Percentiles rank a stretch among this genome's conserved stretches.
Evolutionary conservation across 1,140 invertebrate genomes (phyloP).

Genomic region (Diorhabda carinulata): DNA sequence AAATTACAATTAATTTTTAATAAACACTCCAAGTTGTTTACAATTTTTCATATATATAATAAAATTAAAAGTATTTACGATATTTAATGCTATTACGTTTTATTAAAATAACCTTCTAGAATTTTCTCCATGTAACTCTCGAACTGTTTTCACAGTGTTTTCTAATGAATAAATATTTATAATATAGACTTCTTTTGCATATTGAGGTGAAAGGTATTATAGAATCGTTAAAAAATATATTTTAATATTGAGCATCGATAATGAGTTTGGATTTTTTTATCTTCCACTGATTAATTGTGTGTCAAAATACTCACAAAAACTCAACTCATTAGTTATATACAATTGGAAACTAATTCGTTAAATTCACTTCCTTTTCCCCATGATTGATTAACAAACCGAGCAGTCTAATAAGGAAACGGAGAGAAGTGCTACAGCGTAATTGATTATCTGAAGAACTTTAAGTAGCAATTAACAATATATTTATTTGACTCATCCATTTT

Average conservation of each 20-base stretch:
- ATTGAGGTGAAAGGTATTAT: too few species aligned
- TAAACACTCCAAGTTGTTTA: too few species aligned
- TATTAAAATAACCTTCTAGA: too few species aligned
- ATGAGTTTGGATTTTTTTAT: background rate
- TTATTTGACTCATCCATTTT: too few species aligned
- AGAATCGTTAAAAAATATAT: background rate
- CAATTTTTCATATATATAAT: too few species aligned
- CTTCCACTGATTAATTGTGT: background rate
- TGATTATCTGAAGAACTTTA: constrained; percentile 1
- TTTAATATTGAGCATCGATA: background rate
- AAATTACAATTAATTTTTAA: too few species aligned
- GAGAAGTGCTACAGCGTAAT: background rate
- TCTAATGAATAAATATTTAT: too few species aligned
- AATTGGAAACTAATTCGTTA: background rate
- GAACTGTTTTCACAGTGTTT: too few species aligned
- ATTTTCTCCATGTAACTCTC: too few species aligned
- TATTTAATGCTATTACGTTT: too few species aligned
- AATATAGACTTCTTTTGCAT: too few species aligned
- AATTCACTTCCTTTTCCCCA: background rate
- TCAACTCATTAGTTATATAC: background rate
- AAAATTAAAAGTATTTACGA: too few species aligned
- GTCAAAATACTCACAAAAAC: background rate
- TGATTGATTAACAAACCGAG: background rate
- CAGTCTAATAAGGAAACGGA: background rate
- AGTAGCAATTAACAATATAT: background rate